Conservation (phyloP, 2,797 vertebrate species). For the Uromys caudimaculatus region DNA sequence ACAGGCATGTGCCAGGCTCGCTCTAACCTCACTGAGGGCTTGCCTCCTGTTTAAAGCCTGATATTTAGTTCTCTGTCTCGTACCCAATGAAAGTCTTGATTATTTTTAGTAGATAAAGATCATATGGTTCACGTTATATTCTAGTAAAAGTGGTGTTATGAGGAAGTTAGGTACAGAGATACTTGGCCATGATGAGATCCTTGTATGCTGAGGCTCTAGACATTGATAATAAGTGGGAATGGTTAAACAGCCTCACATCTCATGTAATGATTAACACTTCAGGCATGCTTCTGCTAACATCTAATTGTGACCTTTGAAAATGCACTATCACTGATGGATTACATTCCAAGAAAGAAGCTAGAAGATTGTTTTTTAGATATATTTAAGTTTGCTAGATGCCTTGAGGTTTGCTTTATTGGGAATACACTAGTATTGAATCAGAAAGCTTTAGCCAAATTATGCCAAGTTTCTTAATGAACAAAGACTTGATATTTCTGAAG, state of each 20-base stretch:
- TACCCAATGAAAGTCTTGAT: not conserved
- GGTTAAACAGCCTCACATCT: not conserved
- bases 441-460: not conserved
- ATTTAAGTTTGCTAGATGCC: not conserved
- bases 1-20: not conserved
- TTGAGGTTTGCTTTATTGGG: not conserved
- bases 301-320: constrained; percentile 56
- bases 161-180: not conserved
- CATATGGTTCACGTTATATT: not conserved
- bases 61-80: not conserved
- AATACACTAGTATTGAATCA: not conserved
- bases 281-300: not conserved
- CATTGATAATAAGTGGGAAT: not conserved
- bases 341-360: not conserved
- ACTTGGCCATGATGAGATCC: not conserved
- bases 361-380: not conserved
- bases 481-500: not conserved
- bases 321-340: not conserved
- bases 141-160: not conserved
- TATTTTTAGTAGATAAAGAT: not conserved
- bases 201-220: not conserved
- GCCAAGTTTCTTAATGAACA: constrained; percentile 13
- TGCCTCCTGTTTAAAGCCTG: not conserved
- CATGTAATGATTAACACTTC: constrained; percentile 24
- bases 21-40: not conserved